Conservation (phyloP, 2,797 vertebrate species). For the Allobates femoralis region DNA sequence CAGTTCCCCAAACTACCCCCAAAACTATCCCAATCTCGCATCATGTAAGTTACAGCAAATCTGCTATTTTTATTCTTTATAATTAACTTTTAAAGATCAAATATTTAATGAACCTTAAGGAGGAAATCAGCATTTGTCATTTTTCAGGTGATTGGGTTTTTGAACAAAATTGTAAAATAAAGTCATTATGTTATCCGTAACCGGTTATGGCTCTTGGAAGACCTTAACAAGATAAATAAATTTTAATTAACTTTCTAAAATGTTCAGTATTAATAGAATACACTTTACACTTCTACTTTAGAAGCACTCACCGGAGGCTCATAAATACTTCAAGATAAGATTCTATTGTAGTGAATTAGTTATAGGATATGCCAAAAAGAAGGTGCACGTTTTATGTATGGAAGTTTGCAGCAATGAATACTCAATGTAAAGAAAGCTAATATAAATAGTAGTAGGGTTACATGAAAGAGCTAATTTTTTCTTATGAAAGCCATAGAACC, state of each 20-base stretch:
- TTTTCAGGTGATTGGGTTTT: conserved; percentile 44
- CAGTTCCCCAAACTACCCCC: conserved; percentile 84
- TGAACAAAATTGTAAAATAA: conserved; percentile 31
- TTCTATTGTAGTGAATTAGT: conserved; percentile 30
- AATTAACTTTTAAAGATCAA: conserved; percentile 27
- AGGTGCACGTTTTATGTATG: conserved; percentile 2
- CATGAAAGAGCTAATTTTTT: background rate
- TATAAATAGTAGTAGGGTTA: background rate
- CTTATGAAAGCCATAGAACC: background rate
- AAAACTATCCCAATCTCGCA: conserved; percentile 79
- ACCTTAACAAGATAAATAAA: conserved; percentile 50
- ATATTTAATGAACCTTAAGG: conserved; percentile 28
- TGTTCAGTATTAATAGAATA: conserved; percentile 29
- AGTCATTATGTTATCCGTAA: conserved; percentile 46
- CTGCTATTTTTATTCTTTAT: conserved; percentile 16
- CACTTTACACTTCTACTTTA: conserved; percentile 26
- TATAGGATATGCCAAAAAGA: conserved; percentile 9
- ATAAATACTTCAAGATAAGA: conserved; percentile 49
- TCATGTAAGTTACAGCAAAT: conserved; percentile 79
- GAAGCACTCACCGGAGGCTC: conserved; percentile 15
- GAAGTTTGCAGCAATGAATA: background rate
- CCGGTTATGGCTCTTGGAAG: conserved; percentile 18
- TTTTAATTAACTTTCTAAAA: conserved; percentile 45
- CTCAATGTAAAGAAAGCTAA: background rate
- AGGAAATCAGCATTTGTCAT: conserved; percentile 28